Evolutionary conservation across 1,140 invertebrate genomes (phyloP), one percentile per base, ranked within the genome.

Genomic region (Drosophila nigromelanica): DNA sequence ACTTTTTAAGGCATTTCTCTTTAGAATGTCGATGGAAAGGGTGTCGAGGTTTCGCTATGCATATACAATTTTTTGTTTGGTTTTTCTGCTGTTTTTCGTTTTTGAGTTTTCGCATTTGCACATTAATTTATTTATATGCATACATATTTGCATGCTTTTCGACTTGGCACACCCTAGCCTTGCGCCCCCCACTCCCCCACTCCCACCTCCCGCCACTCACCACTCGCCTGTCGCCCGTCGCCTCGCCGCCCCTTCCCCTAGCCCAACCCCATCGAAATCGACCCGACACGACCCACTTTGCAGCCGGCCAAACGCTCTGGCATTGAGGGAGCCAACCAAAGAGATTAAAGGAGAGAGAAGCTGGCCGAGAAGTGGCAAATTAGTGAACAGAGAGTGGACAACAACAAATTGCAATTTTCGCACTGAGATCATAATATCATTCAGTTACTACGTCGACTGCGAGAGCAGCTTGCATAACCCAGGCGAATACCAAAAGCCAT

Each of bases 111-210:
- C 71, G 78, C 69, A 72, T 72, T 87, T 86, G 78, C 82, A 82
- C 81, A 86, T 86, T 86, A 82, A 82, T 87, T 86, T 86, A 86
- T 86, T 86, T 86, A 87, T 87, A 86, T 86, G 82, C 81, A 86
- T 78, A 87, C 77, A 86, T 85, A 86, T 86, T 87, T 86, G 75
- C 81, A 86, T 81, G 81, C 74, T 81, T 78, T 87, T 81, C 82
- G 63, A 87, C 75, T 87, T 78, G 82, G 78, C 78, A 73, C 74
- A 81, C 81, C 81, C 80, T 71, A 6, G 27, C 27, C 27, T 27
- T 18, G 18, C 18, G 18, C 18, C n/a, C n/a, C n/a, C n/a, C n/a
- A n/a, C 18, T 18, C 24, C 24, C 24, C 68, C 63, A 60, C 48
- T 67, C 37, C 51, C 35, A 30, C 35, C 18, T 18, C 24, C 24